phyloP scores from a whole-genome alignment of 2,888 invertebrate genomes.

The Nymphalis polychloros region DNA sequence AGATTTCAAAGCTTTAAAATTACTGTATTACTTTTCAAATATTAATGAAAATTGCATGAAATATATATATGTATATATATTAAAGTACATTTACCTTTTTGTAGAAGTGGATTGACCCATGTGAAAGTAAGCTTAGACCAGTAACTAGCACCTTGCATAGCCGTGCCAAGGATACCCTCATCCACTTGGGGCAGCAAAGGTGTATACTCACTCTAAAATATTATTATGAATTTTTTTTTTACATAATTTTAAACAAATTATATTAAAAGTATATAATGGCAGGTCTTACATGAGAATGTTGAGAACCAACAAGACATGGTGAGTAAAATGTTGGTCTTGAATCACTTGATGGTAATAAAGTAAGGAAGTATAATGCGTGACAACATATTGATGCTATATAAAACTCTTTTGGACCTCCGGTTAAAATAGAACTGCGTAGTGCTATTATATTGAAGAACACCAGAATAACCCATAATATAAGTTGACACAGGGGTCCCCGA shows the following conservation, averaged over 20 bases:
- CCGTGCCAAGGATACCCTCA: slow-evolving; percentile 88
- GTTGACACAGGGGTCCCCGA: slow-evolving; percentile 86
- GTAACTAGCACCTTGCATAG: slow-evolving; percentile 88
- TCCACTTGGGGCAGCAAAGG: slow-evolving; percentile 85
- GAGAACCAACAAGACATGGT: slow-evolving; percentile 73
- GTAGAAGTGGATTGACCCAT: slow-evolving; percentile 93
- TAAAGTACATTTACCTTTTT: slow-evolving; percentile 81
- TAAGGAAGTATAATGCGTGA: slow-evolving; percentile 86
- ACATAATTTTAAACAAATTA: not conserved
- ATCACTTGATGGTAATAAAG: slow-evolving; percentile 84
- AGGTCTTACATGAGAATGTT: slow-evolving; percentile 75
- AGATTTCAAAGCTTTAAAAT: no score
- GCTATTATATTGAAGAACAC: slow-evolving; percentile 86
- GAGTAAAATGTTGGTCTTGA: slow-evolving; percentile 76
- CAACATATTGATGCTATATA: slow-evolving; percentile 83
- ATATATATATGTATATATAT: no score
- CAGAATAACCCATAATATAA: slow-evolving; percentile 86
- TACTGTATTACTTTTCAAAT: no score
- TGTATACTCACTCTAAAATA: slow-evolving; percentile 82
- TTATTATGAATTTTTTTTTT: slow-evolving; percentile 9
- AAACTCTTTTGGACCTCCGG: slow-evolving; percentile 79
- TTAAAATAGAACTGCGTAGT: slow-evolving; percentile 84
- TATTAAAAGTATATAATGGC: slow-evolving; percentile 25
- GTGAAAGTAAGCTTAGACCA: slow-evolving; percentile 89
- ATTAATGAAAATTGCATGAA: no score